These are phyloP conservation scores for Pteropus alecto DNA, from an alignment of 2,113 vertebrate genomes.

Conservation along the genomic window DNA sequence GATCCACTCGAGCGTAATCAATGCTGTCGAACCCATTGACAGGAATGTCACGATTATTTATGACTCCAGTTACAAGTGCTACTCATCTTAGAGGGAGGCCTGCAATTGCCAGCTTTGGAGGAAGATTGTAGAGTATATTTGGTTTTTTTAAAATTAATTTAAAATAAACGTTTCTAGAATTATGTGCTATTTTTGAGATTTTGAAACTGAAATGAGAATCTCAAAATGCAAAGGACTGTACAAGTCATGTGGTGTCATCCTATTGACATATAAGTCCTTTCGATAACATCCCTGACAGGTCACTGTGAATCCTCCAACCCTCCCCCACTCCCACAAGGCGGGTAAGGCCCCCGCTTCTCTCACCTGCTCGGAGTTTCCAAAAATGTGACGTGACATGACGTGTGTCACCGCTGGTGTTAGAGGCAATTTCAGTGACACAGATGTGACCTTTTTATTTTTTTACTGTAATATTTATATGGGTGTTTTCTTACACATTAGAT, in stretches of 20 bases:
- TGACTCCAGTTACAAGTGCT: not conserved
- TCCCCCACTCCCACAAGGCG: no score
- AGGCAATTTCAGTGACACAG: not conserved
- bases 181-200: not conserved
- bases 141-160: not conserved
- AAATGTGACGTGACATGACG: not conserved
- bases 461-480: not conserved
- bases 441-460: not conserved
- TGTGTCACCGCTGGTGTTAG: not conserved
- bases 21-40: not conserved
- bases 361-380: not conserved
- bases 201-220: not conserved
- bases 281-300: not conserved
- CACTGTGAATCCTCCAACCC: not conserved
- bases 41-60: not conserved
- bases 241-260: fast-evolving
- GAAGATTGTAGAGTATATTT: not conserved
- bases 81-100: not conserved
- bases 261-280: not conserved
- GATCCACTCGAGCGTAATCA: not conserved
- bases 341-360: not conserved
- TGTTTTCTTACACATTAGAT: not conserved
- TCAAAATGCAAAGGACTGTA: not conserved
- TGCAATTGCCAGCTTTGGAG: not conserved
- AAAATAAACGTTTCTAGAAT: not conserved